Evolutionary conservation across 2,797 vertebrate genomes (phyloP).

Genomic region (Chelon labrosus): DNA sequence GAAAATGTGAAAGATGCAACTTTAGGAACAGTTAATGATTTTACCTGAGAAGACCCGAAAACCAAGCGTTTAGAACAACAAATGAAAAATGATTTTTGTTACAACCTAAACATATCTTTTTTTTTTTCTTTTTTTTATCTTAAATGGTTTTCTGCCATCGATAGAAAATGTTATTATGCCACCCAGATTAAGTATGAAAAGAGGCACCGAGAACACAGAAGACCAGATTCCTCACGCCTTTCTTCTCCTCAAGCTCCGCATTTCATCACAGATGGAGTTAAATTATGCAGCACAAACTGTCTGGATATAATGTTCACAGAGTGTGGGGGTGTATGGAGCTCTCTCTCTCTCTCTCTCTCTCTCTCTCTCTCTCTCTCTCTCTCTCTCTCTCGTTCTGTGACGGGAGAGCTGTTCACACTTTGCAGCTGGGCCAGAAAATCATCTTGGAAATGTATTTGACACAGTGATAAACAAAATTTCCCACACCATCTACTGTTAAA

Average conservation of each 20-base stretch:
- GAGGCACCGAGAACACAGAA: slow-evolving; percentile 50
- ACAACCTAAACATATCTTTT: neutral
- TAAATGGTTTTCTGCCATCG: slow-evolving; percentile 39
- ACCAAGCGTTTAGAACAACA: slow-evolving; percentile 2
- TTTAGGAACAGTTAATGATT: slow-evolving; percentile 6
- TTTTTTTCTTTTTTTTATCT: slow-evolving; percentile 32
- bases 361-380: neutral
- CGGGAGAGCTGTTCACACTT: slow-evolving; percentile 60
- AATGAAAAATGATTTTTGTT: neutral
- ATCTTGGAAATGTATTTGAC: slow-evolving; percentile 67
- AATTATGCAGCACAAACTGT: slow-evolving; percentile 84
- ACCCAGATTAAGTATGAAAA: slow-evolving; percentile 41
- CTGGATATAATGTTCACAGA: slow-evolving; percentile 73
- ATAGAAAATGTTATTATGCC: slow-evolving; percentile 49
- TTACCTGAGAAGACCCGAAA: neutral
- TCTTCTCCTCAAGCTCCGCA: slow-evolving; percentile 53
- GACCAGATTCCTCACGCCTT: slow-evolving; percentile 54
- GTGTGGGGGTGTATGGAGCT: slow-evolving; percentile 48
- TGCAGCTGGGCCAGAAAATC: slow-evolving; percentile 59
- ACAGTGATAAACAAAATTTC: slow-evolving; percentile 64
- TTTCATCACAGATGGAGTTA: slow-evolving; percentile 79
- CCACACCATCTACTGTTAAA: slow-evolving; percentile 38
- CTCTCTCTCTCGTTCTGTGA: slow-evolving; percentile 13
- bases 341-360: slow-evolving; percentile 17
- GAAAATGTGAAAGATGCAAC: neutral